Percentiles rank a stretch among this genome's conserved stretches.
phyloP scores from a whole-genome alignment of 1,140 invertebrate species.

The Lasioglossum albipes region DNA sequence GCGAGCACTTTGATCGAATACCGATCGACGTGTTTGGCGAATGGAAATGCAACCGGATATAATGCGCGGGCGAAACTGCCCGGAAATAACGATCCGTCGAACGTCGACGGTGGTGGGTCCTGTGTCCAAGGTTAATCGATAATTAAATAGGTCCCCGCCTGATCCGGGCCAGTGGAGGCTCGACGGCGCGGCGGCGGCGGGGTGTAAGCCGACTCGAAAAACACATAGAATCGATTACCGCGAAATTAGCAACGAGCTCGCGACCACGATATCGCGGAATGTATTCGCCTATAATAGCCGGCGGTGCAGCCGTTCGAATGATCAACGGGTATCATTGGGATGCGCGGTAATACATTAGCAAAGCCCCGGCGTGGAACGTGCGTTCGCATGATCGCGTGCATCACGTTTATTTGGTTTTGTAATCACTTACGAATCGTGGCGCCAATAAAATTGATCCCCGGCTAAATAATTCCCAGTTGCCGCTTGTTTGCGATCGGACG shows the following conservation, averaged over 20 bases:
- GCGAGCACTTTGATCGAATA: constrained; percentile 21
- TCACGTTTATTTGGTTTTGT: constrained; percentile 33
- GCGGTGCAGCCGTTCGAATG: not conserved
- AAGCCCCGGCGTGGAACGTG: constrained; percentile 8
- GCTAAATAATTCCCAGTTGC: not conserved
- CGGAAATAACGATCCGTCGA: constrained; percentile 71
- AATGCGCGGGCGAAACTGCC: constrained; percentile 41
- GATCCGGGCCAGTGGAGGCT: not conserved
- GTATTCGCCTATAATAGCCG: constrained; percentile 11
- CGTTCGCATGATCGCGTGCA: constrained; percentile 15
- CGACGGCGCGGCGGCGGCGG: too few relatives aligned
- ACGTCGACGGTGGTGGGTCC: constrained; percentile 39
- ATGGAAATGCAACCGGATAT: constrained; percentile 24
- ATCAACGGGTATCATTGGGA: constrained; percentile 21
- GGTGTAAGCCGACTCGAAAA: constrained; percentile 3
- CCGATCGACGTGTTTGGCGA: constrained; percentile 27
- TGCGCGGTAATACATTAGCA: constrained; percentile 33
- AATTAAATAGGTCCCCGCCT: constrained; percentile 68
- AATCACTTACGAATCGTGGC: constrained; percentile 19
- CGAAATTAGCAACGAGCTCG: constrained; percentile 4
- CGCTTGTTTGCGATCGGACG: too few relatives aligned
- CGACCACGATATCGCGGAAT: constrained; percentile 11
- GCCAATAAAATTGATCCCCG: constrained; percentile 18
- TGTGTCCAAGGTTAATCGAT: constrained; percentile 68
- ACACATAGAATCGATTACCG: not conserved